phyloP scores from a whole-genome alignment of 2,113 vertebrate genomes.

The Rhynchomys soricoides region DNA sequence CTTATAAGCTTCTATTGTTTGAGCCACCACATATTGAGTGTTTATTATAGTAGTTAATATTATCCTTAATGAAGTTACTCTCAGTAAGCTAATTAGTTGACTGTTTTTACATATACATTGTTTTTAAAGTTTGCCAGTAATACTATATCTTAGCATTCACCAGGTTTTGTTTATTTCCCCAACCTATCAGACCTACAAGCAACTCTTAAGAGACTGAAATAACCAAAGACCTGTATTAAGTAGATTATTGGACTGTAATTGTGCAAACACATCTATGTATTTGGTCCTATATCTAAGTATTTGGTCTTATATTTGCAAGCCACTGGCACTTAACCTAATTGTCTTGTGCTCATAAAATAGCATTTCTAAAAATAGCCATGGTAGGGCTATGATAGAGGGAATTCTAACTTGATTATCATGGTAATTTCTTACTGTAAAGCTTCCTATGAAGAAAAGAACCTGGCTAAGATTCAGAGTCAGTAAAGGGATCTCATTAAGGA shows the following conservation, averaged over 20 bases:
- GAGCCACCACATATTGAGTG: background rate
- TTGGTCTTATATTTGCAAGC: conserved; percentile 7
- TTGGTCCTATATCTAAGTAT: background rate
- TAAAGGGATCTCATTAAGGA: conserved; percentile 20
- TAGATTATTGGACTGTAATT: conserved; percentile 27
- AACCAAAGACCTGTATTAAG: conserved; percentile 3
- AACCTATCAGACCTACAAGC: background rate
- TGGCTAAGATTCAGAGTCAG: background rate
- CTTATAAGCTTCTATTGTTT: conserved; percentile 14
- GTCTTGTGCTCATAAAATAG: conserved; percentile 11
- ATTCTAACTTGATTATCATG: conserved; percentile 59
- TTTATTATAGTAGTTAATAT: conserved; percentile 21
- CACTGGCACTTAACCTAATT: conserved; percentile 58
- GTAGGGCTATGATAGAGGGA: conserved; percentile 28
- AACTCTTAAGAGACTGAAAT: background rate
- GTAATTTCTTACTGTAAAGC: conserved; percentile 26
- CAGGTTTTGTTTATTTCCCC: background rate
- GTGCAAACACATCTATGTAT: conserved; percentile 14
- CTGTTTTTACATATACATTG: background rate
- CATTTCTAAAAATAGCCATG: conserved; percentile 61
- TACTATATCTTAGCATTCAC: background rate
- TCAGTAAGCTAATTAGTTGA: background rate
- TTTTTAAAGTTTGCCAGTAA: conserved; percentile 30
- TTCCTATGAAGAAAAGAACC: conserved; percentile 54
- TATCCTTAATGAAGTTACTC: background rate